These are phyloP conservation scores for Drosophila rubida DNA, from an alignment of 2,888 invertebrate genomes.

Conservation along the genomic window DNA sequence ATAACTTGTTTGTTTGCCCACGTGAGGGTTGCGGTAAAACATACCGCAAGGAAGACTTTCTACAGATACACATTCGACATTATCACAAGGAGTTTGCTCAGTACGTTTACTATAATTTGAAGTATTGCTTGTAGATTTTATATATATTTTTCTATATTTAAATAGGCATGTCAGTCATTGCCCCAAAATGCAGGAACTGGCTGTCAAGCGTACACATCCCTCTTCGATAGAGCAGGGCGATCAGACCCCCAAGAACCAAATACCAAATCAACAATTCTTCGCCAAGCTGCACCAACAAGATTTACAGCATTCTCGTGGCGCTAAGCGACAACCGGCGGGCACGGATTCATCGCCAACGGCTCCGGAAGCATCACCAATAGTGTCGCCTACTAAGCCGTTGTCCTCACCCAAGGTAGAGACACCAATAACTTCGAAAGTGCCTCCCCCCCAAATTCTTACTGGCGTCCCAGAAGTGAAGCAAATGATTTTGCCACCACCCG, in stretches of 20 bases:
- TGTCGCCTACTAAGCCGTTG: slow-evolving; percentile 38
- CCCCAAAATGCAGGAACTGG: slow-evolving; percentile 94
- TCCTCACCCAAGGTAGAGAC: slow-evolving; percentile 21
- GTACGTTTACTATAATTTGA: slow-evolving; percentile 68
- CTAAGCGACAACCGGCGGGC: slow-evolving; percentile 47
- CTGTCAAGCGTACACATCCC: slow-evolving; percentile 88
- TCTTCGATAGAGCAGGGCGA: slow-evolving; percentile 88
- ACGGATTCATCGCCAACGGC: slow-evolving; percentile 28
- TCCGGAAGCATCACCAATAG: slow-evolving; percentile 36
- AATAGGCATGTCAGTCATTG: slow-evolving; percentile 88
- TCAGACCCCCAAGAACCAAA: slow-evolving; percentile 84
- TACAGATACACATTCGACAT: slow-evolving; percentile 97
- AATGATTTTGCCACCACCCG: slow-evolving; percentile 9
- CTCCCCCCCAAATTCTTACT: not conserved
- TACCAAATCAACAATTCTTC: slow-evolving; percentile 84
- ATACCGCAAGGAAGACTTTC: slow-evolving; percentile 94
- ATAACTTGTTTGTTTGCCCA: slow-evolving; percentile 90
- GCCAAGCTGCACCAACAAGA: slow-evolving; percentile 85
- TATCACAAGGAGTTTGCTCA: slow-evolving; percentile 93
- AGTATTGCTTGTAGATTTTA: not conserved
- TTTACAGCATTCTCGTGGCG: slow-evolving; percentile 77
- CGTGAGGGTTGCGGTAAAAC: slow-evolving; percentile 94
- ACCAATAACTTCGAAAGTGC: slow-evolving; percentile 7
- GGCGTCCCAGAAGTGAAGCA: slow-evolving; percentile 8
- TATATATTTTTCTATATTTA: not conserved